A percentile compares a stretch with the other conserved stretches of the same genome.
phyloP scores from a whole-genome alignment of 2,113 vertebrate species.

The Picathartes gymnocephalus region DNA sequence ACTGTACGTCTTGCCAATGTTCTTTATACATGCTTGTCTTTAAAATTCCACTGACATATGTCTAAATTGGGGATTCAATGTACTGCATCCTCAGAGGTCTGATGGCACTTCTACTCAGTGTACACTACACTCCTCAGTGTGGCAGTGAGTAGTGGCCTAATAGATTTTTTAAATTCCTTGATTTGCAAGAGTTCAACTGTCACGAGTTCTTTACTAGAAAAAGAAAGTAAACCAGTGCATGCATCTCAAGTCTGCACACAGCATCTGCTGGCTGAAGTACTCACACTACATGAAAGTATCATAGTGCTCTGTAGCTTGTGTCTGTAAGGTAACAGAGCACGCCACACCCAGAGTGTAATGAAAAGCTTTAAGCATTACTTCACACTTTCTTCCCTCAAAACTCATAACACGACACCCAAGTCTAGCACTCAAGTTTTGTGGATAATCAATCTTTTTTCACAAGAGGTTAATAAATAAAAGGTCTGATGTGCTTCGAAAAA shows the following conservation, averaged over 20 bases:
- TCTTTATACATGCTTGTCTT: not conserved
- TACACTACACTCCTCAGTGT: not conserved
- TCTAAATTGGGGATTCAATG: not conserved
- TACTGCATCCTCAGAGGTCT: not conserved
- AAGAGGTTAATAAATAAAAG: slow-evolving; percentile 12
- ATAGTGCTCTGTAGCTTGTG: not conserved
- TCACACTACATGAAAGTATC: not conserved
- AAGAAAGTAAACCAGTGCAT: not conserved
- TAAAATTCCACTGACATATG: not conserved
- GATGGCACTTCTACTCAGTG: not conserved
- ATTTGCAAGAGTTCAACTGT: not conserved
- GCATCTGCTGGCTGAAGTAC: not conserved
- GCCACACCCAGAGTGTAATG: not conserved
- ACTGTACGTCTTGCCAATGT: not conserved
- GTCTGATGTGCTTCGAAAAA: not conserved
- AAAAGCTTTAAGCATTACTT: not conserved
- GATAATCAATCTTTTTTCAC: not conserved
- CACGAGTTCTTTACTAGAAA: not conserved
- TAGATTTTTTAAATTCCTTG: not conserved
- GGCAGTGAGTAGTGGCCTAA: not conserved
- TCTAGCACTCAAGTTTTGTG: not conserved
- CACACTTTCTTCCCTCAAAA: not conserved
- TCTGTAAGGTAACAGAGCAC: not conserved
- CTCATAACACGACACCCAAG: not conserved
- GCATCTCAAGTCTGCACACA: not conserved